Evolutionary conservation across 2,888 invertebrate species (phyloP), one percentile per base, ranked within the genome.

Genomic region (Leptura quadrifasciata): DNA sequence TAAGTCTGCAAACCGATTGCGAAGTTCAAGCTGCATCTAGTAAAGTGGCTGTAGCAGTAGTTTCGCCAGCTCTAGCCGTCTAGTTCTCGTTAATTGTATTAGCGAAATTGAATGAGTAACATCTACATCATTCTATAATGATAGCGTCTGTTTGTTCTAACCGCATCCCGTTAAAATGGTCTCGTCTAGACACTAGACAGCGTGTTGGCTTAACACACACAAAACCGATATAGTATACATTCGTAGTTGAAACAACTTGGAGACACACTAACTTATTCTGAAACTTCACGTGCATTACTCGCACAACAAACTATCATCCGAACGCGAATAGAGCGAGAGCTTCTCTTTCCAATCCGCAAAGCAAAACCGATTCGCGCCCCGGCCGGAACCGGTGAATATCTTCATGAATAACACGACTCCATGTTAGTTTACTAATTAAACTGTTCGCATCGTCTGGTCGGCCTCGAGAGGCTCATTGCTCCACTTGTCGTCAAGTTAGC

Each of bases 351-450:
- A 76, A 74, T 76, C 68, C 67, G 61, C 69, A 47, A 47, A 47
- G 47, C 47, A 67, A 68, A 75, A 75, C 75, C 71, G 72, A 77
- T 72, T 74, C 72, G 65, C 52, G 74, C 71, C 75, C 65, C 27
- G 74, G 60, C 73, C 75, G 71, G 77, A 24, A 24, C 57, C 64
- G 60, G 77, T 20, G 52, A 71, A 71, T 61, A 71, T 71, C 71
- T 71, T 52, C 60, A 61, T 52, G 61, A 52, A 61, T 57, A 61
- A 47, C 27, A 52, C 71, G 71, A 61, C 74, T 76, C 72, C 65
- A 75, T 75, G 78, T 70, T 76, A 72, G 69, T 78, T 75, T 70
- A 71, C 77, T 77, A 77, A 77, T 77, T 77, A 77, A 77, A 77
- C 72, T 69, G 64, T 77, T 73, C 70, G 73, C 72, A 70, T 73